phyloP scores from a whole-genome alignment of 2,888 invertebrate species.

The Sesia bembeciformis region DNA sequence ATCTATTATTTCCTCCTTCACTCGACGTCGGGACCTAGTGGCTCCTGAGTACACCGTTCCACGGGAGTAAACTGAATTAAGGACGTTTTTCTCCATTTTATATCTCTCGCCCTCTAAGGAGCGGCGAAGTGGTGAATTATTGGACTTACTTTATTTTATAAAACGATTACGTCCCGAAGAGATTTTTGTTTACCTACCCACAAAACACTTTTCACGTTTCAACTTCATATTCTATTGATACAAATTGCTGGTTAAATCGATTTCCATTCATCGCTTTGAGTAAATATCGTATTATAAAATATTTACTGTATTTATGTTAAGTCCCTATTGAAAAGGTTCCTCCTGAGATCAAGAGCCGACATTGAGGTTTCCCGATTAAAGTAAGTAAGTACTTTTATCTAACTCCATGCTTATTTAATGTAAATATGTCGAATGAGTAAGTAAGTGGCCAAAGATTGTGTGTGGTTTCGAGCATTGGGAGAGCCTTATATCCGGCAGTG shows the following conservation, averaged over 20 bases:
- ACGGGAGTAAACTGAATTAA: conserved; percentile 63
- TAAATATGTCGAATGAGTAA: too few species aligned
- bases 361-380: too few species aligned
- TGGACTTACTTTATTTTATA: conserved; percentile 67
- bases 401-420: too few species aligned
- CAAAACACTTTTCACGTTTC: conserved; percentile 36
- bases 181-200: conserved; percentile 57
- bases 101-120: conserved; percentile 53
- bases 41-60: conserved; percentile 42
- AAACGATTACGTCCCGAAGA: conserved; percentile 50
- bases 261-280: neutral
- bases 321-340: too few species aligned
- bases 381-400: too few species aligned
- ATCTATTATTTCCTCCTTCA: conserved; percentile 46
- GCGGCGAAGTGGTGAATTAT: conserved; percentile 66
- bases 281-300: too few species aligned
- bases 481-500: too few species aligned
- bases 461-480: too few species aligned
- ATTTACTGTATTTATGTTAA: too few species aligned
- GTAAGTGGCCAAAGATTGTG: too few species aligned
- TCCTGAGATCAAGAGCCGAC: too few species aligned
- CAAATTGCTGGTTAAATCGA: conserved; percentile 25
- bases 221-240: conserved; percentile 38
- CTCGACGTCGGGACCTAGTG: conserved; percentile 40
- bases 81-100: conserved; percentile 65